Evolutionary conservation across 1,140 invertebrate species (phyloP), one percentile per base, ranked within the genome.

Genomic region (Pantala flavescens): DNA sequence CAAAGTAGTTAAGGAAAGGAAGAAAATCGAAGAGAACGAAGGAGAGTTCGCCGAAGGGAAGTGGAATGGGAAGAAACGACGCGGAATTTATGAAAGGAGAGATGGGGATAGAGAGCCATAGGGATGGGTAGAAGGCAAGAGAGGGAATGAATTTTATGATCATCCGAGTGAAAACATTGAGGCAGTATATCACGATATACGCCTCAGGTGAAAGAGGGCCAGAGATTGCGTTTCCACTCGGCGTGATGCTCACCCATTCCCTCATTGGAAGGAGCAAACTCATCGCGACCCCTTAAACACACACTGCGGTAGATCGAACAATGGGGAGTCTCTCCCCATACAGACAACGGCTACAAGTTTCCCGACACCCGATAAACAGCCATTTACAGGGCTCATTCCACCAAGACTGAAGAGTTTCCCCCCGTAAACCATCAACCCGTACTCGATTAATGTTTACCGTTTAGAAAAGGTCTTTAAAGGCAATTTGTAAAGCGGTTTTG

Each of bases 401-500:
- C 49, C 49, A 21, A 21, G 14, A 19, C 49, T 63, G 49, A 63
- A 63, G 49, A 3, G 49, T 63, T 16, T 3, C 49, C 12, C 16
- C 49, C 49, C 49, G 14, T 63, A 63, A 63, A 63, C 49, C 49
- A 63, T 63, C 49, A 63, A 63, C 49, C 12, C 49, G 49, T 12
- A 19, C 49, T 63, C 49, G 49, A 63, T 63, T 19, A 63, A 63
- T 63, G 49, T 63, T 63, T 63, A 63, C 49, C 49, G 49, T 63
- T 63, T 63, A 63, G 49, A 63, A 63, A 63, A 63, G 49, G 49
- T 63, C 49, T 63, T 63, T 63, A 63, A 63, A 21, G 49, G n/a
- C 49, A 63, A 63, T 63, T 63, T 63, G 49, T 63, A 63, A 63
- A 63, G 49, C 49, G 49, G 49, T 63, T 63, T 63, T 63, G 49